phyloP scores from a whole-genome alignment of 2,888 invertebrate species.

The Trachelus tabidus region DNA sequence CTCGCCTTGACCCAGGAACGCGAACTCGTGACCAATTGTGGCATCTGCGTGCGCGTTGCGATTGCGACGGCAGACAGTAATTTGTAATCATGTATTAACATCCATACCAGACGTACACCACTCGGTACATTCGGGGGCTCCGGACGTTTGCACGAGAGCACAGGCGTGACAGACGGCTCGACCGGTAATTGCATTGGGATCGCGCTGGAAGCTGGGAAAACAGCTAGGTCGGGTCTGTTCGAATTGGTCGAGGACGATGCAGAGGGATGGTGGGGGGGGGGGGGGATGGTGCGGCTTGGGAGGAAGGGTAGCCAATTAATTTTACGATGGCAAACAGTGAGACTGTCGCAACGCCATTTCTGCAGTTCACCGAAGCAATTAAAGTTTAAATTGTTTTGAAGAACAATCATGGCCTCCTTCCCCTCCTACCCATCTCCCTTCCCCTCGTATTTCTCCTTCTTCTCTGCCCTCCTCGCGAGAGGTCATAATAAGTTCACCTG shows the following conservation, averaged over 20 bases:
- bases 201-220: conserved; percentile 38
- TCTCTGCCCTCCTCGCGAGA: neutral
- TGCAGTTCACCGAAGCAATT: conserved; percentile 56
- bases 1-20: neutral
- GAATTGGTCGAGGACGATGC: conserved; percentile 34
- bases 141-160: neutral
- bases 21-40: neutral
- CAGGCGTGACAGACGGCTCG: conserved; percentile 39
- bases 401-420: conserved; percentile 44
- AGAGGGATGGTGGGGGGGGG: conserved; percentile 9
- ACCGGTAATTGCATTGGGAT: conserved; percentile 50
- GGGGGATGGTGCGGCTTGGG: conserved; percentile 7
- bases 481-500: conserved; percentile 5
- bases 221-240: conserved; percentile 33
- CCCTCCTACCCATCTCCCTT: neutral
- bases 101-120: neutral
- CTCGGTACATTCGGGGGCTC: neutral
- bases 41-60: neutral
- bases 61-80: neutral
- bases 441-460: neutral
- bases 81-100: neutral
- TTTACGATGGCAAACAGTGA: conserved; percentile 55
- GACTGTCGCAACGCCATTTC: conserved; percentile 55
- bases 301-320: conserved; percentile 47
- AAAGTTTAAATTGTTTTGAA: conserved; percentile 56